Percentiles rank a stretch among this genome's conserved stretches.
Conservation (phyloP, 2,888 invertebrate genomes). For the Hirtodrosophila confusa region DNA sequence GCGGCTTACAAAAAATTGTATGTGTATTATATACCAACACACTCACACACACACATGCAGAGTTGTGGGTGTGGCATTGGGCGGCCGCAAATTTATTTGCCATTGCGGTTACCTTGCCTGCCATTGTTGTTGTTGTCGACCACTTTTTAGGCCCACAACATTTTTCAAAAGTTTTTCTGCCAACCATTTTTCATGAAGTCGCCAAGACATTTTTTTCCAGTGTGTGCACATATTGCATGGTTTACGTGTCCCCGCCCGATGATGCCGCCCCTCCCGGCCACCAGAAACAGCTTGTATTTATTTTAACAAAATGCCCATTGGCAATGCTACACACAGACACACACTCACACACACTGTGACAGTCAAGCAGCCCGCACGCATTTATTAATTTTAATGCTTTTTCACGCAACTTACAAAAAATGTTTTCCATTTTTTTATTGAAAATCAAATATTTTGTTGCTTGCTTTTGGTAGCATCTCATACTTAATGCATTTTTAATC, state of each 20-base stretch:
- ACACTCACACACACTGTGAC: slow-evolving; percentile 14
- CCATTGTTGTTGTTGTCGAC: slow-evolving; percentile 15
- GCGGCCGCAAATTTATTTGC: slow-evolving; percentile 75
- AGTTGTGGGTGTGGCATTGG: slow-evolving; percentile 12
- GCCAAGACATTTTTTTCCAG: slow-evolving; percentile 59
- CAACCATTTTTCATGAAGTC: slow-evolving; percentile 70
- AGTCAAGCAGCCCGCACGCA: slow-evolving; percentile 44
- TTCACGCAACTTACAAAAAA: slow-evolving; percentile 54
- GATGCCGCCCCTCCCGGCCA: too few species aligned
- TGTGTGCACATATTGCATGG: not conserved
- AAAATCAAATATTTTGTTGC: slow-evolving; percentile 30
- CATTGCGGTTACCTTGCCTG: slow-evolving; percentile 69
- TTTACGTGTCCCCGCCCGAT: too few species aligned
- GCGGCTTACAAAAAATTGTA: slow-evolving; percentile 60
- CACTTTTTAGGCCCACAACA: slow-evolving; percentile 45
- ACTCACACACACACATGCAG: slow-evolving; percentile 21
- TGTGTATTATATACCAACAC: slow-evolving; percentile 47
- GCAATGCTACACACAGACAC: slow-evolving; percentile 40
- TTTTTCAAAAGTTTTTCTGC: slow-evolving; percentile 65
- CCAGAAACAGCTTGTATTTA: slow-evolving; percentile 41
- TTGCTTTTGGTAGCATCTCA: slow-evolving; percentile 43
- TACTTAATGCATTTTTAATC: slow-evolving; percentile 77
- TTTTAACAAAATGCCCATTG: slow-evolving; percentile 59
- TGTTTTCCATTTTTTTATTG: slow-evolving; percentile 30
- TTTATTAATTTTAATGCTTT: slow-evolving; percentile 79